Conservation (phyloP, 1,140 invertebrate species). For the Drosophila sturtevanti region DNA sequence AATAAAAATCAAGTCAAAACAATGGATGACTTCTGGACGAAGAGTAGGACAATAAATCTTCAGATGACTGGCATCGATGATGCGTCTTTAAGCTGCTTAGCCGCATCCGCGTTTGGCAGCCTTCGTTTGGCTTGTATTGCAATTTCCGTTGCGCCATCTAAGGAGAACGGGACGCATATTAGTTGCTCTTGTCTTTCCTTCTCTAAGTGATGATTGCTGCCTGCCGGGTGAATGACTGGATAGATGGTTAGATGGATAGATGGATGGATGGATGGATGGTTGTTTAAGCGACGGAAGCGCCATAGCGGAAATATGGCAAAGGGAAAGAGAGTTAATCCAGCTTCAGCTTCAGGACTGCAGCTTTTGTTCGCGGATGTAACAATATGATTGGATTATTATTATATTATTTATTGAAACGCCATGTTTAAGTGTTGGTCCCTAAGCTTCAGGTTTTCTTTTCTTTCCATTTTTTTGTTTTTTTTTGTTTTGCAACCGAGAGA, state of each 20-base stretch:
- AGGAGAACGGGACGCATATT: slow-evolving; percentile 52
- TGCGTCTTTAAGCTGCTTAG: slow-evolving; percentile 76
- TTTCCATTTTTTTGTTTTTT: no score
- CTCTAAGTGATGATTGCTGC: not conserved
- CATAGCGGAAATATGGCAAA: slow-evolving; percentile 36
- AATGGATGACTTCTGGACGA: slow-evolving; percentile 35
- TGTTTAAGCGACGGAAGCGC: slow-evolving; percentile 43
- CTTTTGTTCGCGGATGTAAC: slow-evolving; percentile 69
- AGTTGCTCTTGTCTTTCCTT: slow-evolving; percentile 32
- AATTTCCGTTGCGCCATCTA: slow-evolving; percentile 65
- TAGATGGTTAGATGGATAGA: slow-evolving; percentile 29
- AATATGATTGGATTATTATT: slow-evolving; percentile 80
- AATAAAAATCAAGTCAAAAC: slow-evolving; percentile 44
- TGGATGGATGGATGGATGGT: slow-evolving; percentile 43
- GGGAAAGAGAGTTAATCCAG: slow-evolving; percentile 3
- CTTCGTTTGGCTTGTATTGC: slow-evolving; percentile 49
- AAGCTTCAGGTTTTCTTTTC: no score
- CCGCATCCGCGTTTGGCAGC: slow-evolving; percentile 22
- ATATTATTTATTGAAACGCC: slow-evolving; percentile 76
- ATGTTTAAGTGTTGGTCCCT: slow-evolving; percentile 37
- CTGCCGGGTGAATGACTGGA: slow-evolving; percentile 8
- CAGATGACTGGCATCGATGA: slow-evolving; percentile 61
- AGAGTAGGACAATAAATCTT: slow-evolving; percentile 62
- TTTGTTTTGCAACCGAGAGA: no score
- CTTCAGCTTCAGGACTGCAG: slow-evolving; percentile 49